Percentiles rank a stretch among this genome's conserved stretches.
Evolutionary conservation across 1,140 invertebrate genomes (phyloP).

Genomic region (Dendroctonus valens): DNA sequence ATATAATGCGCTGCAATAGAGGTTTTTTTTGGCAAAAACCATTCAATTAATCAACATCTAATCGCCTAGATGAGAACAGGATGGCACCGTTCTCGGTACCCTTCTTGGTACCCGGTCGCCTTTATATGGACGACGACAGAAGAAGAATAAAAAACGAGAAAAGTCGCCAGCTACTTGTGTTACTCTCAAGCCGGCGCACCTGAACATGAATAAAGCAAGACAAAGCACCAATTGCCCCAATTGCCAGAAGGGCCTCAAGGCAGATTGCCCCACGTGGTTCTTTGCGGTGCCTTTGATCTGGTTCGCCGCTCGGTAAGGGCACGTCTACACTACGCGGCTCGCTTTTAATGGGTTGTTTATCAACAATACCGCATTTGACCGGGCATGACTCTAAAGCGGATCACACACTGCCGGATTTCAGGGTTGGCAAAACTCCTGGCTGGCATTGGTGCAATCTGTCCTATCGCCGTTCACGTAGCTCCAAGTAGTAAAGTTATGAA

Average conservation of each 20-base stretch:
- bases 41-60: too few relatives aligned
- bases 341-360: constrained; percentile 25
- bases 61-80: neutral
- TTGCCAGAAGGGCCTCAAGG: constrained; percentile 25
- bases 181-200: constrained; percentile 23
- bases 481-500: too few relatives aligned
- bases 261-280: constrained; percentile 37
- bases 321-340: constrained; percentile 16
- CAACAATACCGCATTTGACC: constrained; percentile 6
- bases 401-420: too few relatives aligned
- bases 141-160: constrained; percentile 9
- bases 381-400: too few relatives aligned
- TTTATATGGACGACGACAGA: constrained; percentile 13
- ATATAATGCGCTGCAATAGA: too few relatives aligned
- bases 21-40: neutral
- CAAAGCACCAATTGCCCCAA: constrained; percentile 43
- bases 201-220: constrained; percentile 30
- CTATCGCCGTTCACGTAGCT: too few relatives aligned
- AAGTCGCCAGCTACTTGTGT: constrained; percentile 21
- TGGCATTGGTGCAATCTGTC: too few relatives aligned
- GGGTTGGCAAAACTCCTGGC: too few relatives aligned
- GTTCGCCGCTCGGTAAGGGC: constrained; percentile 8
- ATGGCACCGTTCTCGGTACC: constrained; percentile 6
- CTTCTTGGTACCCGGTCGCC: neutral
- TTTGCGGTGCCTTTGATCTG: constrained; percentile 25